Percentiles rank a stretch among this genome's conserved stretches.
These are phyloP conservation scores for Poeciliopsis infans DNA, from an alignment of 2,797 vertebrate genomes.

Conservation along the genomic window DNA sequence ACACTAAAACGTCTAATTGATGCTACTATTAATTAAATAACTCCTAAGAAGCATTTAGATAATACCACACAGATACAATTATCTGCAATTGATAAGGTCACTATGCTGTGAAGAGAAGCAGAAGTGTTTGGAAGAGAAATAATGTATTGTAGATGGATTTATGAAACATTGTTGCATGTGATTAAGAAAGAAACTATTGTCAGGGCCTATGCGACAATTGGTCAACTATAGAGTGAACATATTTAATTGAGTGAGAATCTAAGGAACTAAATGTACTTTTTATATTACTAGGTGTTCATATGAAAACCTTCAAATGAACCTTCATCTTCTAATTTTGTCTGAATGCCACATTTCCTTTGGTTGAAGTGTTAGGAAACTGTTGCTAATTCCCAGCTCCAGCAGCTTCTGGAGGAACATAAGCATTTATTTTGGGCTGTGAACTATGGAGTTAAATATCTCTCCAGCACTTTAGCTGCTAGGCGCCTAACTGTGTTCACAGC, in stretches of 20 bases:
- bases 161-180: not conserved
- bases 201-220: not conserved
- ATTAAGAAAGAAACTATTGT: not conserved
- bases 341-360: not conserved
- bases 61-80: not conserved
- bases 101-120: not conserved
- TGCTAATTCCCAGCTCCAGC: conserved; percentile 11
- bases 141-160: not conserved
- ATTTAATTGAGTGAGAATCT: not conserved
- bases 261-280: not conserved
- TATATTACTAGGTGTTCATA: not conserved
- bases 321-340: not conserved
- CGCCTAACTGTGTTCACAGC: conserved; percentile 14
- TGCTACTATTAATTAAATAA: conserved; percentile 34
- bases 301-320: not conserved
- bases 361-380: conserved; percentile 2
- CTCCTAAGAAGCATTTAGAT: conserved; percentile 19
- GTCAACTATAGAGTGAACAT: not conserved
- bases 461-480: conserved; percentile 9
- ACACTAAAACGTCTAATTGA: conserved; percentile 22
- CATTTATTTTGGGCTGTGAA: conserved; percentile 21
- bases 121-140: not conserved
- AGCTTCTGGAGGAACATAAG: not conserved
- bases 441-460: conserved; percentile 12
- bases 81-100: not conserved